Evolutionary conservation across 2,888 invertebrate genomes (phyloP).

Genomic region (Leptopilina myrica): DNA sequence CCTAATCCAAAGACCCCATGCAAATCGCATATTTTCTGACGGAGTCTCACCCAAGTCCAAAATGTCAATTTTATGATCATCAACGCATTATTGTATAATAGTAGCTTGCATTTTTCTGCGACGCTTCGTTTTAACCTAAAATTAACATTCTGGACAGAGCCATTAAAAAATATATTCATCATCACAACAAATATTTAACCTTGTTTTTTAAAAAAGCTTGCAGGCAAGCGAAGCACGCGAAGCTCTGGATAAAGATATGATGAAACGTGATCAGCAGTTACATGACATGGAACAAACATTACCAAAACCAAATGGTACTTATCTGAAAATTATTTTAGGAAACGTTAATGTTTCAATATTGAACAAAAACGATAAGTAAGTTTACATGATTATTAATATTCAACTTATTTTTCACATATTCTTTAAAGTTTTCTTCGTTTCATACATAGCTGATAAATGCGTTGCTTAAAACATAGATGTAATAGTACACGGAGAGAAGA

Average conservation of each 20-base stretch:
- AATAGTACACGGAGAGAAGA: no score
- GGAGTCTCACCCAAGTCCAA: no score
- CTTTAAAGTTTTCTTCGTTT: neutral
- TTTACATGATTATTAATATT: conserved; percentile 53
- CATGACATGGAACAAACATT: conserved; percentile 95
- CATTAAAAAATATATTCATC: no score
- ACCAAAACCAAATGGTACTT: conserved; percentile 94
- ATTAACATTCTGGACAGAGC: no score
- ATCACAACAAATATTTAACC: conserved; percentile 2
- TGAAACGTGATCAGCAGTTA: conserved; percentile 90
- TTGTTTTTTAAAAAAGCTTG: conserved; percentile 63
- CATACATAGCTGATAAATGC: neutral
- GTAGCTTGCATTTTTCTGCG: no score
- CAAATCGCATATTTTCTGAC: no score
- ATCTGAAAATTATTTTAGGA: conserved; percentile 96
- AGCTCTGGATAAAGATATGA: conserved; percentile 85
- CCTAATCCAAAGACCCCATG: no score
- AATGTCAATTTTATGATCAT: no score
- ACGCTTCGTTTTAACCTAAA: no score
- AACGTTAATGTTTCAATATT: conserved; percentile 98
- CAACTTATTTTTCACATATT: conserved; percentile 20
- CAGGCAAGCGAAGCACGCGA: conserved; percentile 67
- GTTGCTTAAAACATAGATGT: no score
- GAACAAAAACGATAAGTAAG: conserved; percentile 97
- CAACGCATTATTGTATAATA: no score